These are phyloP conservation scores for Hemiprocne comata DNA, from an alignment of 2,113 vertebrate species.

Conservation along the genomic window DNA sequence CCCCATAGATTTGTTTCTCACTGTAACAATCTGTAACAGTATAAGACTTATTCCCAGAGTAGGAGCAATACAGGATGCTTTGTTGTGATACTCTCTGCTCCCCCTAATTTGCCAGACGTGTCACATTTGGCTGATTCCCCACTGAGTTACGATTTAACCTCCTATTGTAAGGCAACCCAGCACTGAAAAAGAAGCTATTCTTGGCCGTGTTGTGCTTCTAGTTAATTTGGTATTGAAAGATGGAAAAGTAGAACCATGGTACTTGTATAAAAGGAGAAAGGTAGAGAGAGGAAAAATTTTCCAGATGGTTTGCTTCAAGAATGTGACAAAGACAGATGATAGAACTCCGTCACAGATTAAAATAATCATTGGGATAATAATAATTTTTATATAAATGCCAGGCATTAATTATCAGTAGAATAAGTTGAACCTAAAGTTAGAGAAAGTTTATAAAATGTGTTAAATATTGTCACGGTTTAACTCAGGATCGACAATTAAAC, in stretches of 20 bases:
- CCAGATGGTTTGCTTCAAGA: not conserved
- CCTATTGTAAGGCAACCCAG: not conserved
- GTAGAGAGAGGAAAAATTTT: not conserved
- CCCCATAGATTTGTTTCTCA: not conserved
- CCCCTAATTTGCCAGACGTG: not conserved
- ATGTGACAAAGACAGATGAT: not conserved
- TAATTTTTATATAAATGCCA: not conserved
- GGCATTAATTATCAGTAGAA: not conserved
- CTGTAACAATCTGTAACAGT: not conserved
- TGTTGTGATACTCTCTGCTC: not conserved
- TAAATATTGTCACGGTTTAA: not conserved
- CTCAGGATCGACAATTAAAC: too few relatives aligned
- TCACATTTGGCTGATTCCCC: not conserved
- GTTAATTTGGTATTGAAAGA: not conserved
- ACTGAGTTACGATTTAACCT: not conserved
- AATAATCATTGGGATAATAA: not conserved
- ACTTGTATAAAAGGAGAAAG: not conserved
- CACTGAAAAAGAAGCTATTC: not conserved
- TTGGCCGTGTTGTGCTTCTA: not conserved
- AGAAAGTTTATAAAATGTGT: not conserved
- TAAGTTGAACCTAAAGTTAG: not conserved
- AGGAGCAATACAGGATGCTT: not conserved
- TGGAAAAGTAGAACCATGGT: not conserved
- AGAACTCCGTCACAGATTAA: not conserved
- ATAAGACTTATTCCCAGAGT: not conserved